Percentiles rank a stretch among this genome's conserved stretches.
These are phyloP conservation scores for Drosophila gunungcola DNA, from an alignment of 1,140 invertebrate genomes.

Conservation along the genomic window DNA sequence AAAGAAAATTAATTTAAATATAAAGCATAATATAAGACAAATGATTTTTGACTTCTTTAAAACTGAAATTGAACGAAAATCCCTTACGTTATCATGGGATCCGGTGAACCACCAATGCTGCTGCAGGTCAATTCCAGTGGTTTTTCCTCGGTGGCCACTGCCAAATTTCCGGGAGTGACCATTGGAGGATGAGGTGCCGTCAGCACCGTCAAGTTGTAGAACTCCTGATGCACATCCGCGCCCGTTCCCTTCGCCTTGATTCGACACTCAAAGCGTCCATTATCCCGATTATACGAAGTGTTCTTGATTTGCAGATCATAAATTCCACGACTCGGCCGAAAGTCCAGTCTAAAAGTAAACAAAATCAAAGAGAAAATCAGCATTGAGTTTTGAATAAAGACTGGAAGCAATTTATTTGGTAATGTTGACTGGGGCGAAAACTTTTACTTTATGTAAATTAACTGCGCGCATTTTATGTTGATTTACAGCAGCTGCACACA, in stretches of 20 bases:
- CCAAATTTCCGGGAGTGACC: conserved; percentile 89
- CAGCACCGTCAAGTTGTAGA: conserved; percentile 93
- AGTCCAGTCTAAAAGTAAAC: conserved; percentile 88
- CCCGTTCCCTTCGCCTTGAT: conserved; percentile 94
- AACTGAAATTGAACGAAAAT: background rate
- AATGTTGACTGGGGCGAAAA: conserved; percentile 24
- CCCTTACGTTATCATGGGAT: conserved; percentile 91
- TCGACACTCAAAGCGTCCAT: conserved; percentile 95
- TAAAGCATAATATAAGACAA: too few species aligned
- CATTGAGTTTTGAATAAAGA: conserved; percentile 17
- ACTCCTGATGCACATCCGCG: conserved; percentile 92
- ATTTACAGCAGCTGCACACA: conserved; percentile 52
- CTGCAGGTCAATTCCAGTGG: conserved; percentile 92
- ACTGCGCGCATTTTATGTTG: conserved; percentile 59
- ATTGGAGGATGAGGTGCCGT: conserved; percentile 92
- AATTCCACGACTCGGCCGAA: conserved; percentile 90
- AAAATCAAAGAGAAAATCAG: conserved; percentile 23
- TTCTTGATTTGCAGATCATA: conserved; percentile 95
- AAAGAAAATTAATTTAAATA: background rate
- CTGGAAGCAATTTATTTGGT: conserved; percentile 46
- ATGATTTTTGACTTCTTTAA: too few species aligned
- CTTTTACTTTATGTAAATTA: conserved; percentile 73
- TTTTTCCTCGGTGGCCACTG: conserved; percentile 92
- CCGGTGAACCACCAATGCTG: conserved; percentile 94
- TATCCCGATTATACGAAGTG: conserved; percentile 94